phyloP scores from a whole-genome alignment of 1,140 invertebrate genomes.

The Orchestia grillus region DNA sequence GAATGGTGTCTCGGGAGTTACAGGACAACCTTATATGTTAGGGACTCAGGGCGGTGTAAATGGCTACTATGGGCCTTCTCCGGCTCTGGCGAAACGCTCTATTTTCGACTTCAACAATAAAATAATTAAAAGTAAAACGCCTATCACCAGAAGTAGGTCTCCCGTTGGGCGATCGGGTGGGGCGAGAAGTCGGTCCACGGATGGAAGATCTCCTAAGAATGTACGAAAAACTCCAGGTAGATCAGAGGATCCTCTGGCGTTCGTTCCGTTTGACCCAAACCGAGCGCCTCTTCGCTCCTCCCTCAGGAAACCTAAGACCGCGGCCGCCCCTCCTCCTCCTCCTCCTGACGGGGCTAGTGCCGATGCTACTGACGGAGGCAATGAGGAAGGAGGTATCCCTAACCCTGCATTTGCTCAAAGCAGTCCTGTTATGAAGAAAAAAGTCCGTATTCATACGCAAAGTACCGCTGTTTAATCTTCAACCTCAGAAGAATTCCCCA shows the following conservation, averaged over 20 bases:
- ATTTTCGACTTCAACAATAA: conserved; percentile 47
- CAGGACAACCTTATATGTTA: not conserved
- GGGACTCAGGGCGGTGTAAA: not conserved
- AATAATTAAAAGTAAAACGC: conserved; percentile 23
- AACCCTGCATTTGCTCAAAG: conserved; percentile 66
- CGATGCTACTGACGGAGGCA: conserved; percentile 55
- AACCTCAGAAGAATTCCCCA: not conserved
- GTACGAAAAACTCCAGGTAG: not conserved
- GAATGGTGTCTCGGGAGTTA: not conserved
- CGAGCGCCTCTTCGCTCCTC: conserved; percentile 65
- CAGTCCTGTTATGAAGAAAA: conserved; percentile 65
- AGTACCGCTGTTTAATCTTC: conserved; percentile 63
- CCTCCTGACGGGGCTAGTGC: conserved; percentile 53
- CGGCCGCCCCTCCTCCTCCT: not conserved
- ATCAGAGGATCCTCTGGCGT: not conserved
- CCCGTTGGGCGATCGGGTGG: not conserved
- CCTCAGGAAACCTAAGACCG: conserved; percentile 63
- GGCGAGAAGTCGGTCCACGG: not conserved
- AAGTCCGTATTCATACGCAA: conserved; percentile 67
- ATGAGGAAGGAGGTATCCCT: conserved; percentile 61
- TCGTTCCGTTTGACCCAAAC: conserved; percentile 65
- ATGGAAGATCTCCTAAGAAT: conserved; percentile 24
- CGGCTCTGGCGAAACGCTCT: not conserved
- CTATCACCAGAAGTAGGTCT: not conserved
- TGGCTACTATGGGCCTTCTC: not conserved